Evolutionary conservation across 2,797 vertebrate species (phyloP), one percentile per base, ranked within the genome.

Genomic region (Hippocampus kuda): DNA sequence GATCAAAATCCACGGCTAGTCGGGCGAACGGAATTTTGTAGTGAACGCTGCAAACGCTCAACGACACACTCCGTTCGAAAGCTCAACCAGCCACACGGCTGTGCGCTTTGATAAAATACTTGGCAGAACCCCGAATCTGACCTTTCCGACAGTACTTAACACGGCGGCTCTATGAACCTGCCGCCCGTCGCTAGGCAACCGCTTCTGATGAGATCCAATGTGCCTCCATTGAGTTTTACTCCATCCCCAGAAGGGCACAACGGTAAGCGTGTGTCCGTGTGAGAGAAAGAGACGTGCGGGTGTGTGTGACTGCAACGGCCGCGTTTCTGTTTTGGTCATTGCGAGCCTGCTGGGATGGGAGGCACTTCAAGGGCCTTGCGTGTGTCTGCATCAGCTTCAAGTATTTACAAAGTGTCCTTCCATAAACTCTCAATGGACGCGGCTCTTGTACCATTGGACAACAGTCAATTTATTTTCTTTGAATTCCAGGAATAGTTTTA

Each of bases 91-190:
- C 68, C 68, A 8, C 66, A 70, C 81, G 73, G 79, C 84, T 83
- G 80, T 75, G 82, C 69, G 79, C 80, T 80, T 82, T 81, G 82
- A 88, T 85, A 76, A 87, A 86, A 84, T 69, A 77, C 83, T 75
- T 81, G 77, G 81, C 78, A 77, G 79, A 77, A 83, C 75, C 78
- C 69, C 4, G 68, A 38, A 71, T 75, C 51, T 83, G 84, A 86
- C 88, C 85, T 88, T 87, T 86, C 70, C 68, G 73, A 75, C 69
- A 12, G 5, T 18, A 70, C 79, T 83, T 72, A 83, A 83, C 74
- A 73, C 54, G 1, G 66, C 77, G 44, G 70, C 76, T 76, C 78
- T 56, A 59, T 65, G 66, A 81, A 78, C 78, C 77, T 60, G 42
- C 70, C 2, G 26, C 79, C 72, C 24, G 84, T 85, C 82, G 75